Conservation (phyloP, 2,113 vertebrate genomes). For the Leuciscus idus region DNA sequence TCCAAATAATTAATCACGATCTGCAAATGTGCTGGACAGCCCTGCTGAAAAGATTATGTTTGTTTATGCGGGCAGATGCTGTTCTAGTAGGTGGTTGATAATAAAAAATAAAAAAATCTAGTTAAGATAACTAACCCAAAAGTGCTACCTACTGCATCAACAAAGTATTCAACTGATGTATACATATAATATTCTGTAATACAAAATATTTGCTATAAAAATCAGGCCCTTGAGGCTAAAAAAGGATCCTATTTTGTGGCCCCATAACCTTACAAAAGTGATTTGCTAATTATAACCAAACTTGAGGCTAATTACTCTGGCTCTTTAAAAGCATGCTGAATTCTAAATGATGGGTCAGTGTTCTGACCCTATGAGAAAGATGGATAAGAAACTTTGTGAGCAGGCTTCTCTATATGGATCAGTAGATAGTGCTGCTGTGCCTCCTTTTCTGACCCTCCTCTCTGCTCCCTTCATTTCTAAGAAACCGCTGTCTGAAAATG, state of each 20-base stretch:
- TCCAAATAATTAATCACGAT: not conserved
- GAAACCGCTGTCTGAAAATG: conserved; percentile 31
- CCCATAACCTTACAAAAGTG: not conserved
- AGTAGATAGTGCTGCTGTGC: conserved; percentile 13
- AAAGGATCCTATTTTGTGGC: not conserved
- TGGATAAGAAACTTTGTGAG: not conserved
- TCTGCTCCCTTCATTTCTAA: conserved; percentile 30
- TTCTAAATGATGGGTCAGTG: not conserved
- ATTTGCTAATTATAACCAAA: too few relatives aligned
- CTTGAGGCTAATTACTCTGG: not conserved
- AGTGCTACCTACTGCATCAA: not conserved
- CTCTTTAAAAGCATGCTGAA: not conserved
- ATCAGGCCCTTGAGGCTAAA: not conserved
- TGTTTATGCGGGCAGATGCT: not conserved
- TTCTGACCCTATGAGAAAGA: not conserved
- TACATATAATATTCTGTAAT: not conserved
- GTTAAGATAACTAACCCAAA: not conserved
- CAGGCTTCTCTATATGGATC: conserved; percentile 12
- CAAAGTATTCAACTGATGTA: not conserved
- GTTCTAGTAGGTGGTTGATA: not conserved
- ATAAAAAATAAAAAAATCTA: too few relatives aligned
- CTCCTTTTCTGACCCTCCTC: conserved; percentile 39
- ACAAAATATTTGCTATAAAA: not conserved
- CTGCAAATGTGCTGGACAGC: not conserved
- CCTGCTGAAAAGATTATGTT: conserved; percentile 1